Evolutionary conservation across 1,140 invertebrate genomes (phyloP).

Genomic region (Drosophila pseudoananassae): DNA sequence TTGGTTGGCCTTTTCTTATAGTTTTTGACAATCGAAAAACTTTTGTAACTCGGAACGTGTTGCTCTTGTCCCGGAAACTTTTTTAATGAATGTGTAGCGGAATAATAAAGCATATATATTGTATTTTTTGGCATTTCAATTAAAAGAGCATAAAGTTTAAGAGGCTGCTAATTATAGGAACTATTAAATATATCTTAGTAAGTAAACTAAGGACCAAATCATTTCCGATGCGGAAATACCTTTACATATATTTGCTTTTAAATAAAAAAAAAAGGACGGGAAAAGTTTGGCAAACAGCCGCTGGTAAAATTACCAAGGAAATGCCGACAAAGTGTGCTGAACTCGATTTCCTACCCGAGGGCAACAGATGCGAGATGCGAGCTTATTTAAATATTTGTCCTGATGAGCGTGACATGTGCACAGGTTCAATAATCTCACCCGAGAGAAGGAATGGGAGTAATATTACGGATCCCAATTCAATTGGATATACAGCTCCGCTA

Average conservation of each 20-base stretch:
- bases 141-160: slow-evolving; percentile 26
- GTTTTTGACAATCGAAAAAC: slow-evolving; percentile 73
- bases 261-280: no score
- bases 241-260: not conserved
- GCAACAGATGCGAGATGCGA: slow-evolving; percentile 20
- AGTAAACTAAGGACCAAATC: not conserved
- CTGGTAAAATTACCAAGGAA: slow-evolving; percentile 44
- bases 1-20: slow-evolving; percentile 65
- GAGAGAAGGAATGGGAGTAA: not conserved
- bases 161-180: slow-evolving; percentile 22
- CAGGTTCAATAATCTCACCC: slow-evolving; percentile 31
- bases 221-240: slow-evolving; percentile 16
- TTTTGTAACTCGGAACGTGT: slow-evolving; percentile 57
- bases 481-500: slow-evolving; percentile 22
- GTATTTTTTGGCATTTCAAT: slow-evolving; percentile 31
- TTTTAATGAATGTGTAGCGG: slow-evolving; percentile 62
- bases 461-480: slow-evolving; percentile 31
- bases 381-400: slow-evolving; percentile 46
- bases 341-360: not conserved
- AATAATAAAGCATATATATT: slow-evolving; percentile 10
- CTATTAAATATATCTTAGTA: not conserved
- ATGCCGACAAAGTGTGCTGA: slow-evolving; percentile 1
- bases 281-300: slow-evolving; percentile 24
- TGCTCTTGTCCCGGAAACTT: slow-evolving; percentile 63
- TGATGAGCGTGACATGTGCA: slow-evolving; percentile 44